Conservation (phyloP, 1,140 invertebrate species). For the Microplitis demolitor region DNA sequence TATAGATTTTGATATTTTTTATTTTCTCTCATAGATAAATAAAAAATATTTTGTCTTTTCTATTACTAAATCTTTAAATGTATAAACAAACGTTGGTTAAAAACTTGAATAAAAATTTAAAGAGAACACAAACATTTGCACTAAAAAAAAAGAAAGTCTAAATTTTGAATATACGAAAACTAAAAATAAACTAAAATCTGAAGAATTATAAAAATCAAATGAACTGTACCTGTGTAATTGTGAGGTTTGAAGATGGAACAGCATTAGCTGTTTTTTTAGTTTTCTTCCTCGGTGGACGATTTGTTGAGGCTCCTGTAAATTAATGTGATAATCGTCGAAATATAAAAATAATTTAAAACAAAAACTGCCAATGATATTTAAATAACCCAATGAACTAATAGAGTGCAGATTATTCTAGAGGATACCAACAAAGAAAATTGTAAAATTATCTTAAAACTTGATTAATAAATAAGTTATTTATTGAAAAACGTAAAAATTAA, state of each 20-base stretch:
- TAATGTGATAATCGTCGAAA: constrained; percentile 46
- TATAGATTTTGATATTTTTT: no score
- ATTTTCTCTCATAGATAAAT: no score
- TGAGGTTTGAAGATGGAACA: constrained; percentile 37
- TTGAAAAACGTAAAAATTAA: constrained; percentile 42
- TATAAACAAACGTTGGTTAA: no score
- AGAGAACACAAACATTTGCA: no score
- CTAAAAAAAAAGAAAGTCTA: no score
- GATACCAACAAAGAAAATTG: constrained; percentile 23
- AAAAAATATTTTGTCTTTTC: no score
- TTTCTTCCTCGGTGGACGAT: constrained; percentile 58
- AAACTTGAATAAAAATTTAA: no score
- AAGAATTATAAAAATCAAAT: neutral
- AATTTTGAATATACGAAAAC: neutral
- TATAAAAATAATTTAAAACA: constrained; percentile 35
- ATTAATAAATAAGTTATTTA: constrained; percentile 1
- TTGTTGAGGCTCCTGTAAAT: constrained; percentile 57
- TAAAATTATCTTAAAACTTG: constrained; percentile 7
- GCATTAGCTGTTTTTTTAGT: constrained; percentile 48
- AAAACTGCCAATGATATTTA: constrained; percentile 1
- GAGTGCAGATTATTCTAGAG: constrained; percentile 29
- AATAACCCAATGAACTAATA: neutral
- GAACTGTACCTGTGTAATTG: constrained; percentile 53
- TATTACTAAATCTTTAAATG: no score
- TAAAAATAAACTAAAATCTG: neutral